These are phyloP conservation scores for Cebus imitator DNA, from an alignment of 2,113 vertebrate species.

Conservation along the genomic window DNA sequence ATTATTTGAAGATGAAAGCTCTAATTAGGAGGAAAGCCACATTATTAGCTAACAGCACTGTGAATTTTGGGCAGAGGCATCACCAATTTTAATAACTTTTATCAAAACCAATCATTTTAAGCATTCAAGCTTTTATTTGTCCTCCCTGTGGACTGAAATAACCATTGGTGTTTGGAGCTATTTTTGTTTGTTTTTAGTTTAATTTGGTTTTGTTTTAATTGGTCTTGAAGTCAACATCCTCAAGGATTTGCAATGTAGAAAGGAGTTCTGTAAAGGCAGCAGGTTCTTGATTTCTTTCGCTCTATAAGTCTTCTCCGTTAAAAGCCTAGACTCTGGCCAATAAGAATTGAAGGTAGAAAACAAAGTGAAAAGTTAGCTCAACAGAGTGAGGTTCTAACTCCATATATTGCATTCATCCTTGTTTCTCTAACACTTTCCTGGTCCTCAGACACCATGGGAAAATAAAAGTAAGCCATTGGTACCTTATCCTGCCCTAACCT, in stretches of 20 bases:
- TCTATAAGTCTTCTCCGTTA: not conserved
- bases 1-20: not conserved
- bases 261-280: not conserved
- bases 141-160: not conserved
- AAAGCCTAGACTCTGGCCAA: not conserved
- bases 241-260: not conserved
- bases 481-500: not conserved
- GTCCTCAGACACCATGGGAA: not conserved
- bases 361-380: not conserved
- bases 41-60: not conserved
- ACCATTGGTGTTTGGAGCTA: not conserved
- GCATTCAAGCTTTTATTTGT: constrained; percentile 14
- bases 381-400: not conserved
- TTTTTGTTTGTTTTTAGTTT: not conserved
- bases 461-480: not conserved
- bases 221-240: not conserved
- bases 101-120: not conserved
- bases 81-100: not conserved
- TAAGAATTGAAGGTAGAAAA: not conserved
- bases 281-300: not conserved
- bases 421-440: not conserved
- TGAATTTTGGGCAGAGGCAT: not conserved
- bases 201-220: constrained; percentile 20
- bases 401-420: not conserved
- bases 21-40: not conserved